Conservation (phyloP, 2,113 vertebrate species). For the Semicossyphus pulcher region DNA sequence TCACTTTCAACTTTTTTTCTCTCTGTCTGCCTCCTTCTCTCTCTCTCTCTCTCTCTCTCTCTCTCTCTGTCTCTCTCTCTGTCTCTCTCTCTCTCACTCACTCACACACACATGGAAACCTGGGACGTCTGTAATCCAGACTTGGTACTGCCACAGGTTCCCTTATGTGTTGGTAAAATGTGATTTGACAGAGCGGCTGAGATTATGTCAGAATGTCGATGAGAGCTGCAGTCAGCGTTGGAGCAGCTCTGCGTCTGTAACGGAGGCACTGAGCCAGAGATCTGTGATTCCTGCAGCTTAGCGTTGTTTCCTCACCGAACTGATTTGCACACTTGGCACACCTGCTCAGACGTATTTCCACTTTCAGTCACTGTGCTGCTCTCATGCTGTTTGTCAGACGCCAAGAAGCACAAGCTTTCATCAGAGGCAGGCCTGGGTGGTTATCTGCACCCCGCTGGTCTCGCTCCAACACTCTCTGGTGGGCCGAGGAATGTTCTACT, state of each 20-base stretch:
- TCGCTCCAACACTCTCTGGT: constrained; percentile 57
- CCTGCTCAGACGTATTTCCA: constrained; percentile 61
- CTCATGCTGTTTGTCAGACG: constrained; percentile 59
- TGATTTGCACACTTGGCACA: constrained; percentile 69
- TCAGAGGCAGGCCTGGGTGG: constrained; percentile 57
- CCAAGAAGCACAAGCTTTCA: constrained; percentile 55
- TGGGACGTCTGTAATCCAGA: constrained; percentile 20
- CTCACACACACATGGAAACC: constrained; percentile 18
- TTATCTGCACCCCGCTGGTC: constrained; percentile 66
- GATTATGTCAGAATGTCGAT: constrained; percentile 69
- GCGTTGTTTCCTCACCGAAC: constrained; percentile 38
- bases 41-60: constrained; percentile 9
- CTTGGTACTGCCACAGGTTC: constrained; percentile 8
- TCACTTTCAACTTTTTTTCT: constrained; percentile 7
- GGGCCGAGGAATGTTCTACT: constrained; percentile 68
- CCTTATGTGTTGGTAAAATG: constrained; percentile 38
- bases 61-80: constrained; percentile 12
- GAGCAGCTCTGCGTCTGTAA: constrained; percentile 10
- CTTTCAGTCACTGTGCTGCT: constrained; percentile 12
- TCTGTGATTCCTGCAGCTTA: constrained; percentile 54
- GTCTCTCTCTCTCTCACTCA: constrained; percentile 2
- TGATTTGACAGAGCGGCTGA: constrained; percentile 51
- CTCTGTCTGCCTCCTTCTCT: constrained; percentile 12
- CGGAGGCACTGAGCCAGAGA: constrained; percentile 37
- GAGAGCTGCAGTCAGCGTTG: constrained; percentile 46